These are phyloP conservation scores for Patella depressa DNA, from an alignment of 2,888 invertebrate species.

Conservation along the genomic window DNA sequence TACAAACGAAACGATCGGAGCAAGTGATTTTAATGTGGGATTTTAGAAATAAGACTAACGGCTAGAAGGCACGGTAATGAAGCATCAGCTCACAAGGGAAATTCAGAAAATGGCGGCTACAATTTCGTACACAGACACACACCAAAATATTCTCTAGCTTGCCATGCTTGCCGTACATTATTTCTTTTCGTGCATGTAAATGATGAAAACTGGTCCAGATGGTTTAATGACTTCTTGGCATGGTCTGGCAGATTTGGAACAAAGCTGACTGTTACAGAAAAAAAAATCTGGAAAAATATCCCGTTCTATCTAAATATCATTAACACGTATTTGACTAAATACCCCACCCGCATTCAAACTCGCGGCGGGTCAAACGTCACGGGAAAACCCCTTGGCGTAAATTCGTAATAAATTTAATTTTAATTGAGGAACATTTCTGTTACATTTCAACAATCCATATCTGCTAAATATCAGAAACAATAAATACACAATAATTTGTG, in stretches of 20 bases:
- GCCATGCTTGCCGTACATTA: neutral
- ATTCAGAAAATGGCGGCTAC: slow-evolving; percentile 39
- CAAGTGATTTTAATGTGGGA: slow-evolving; percentile 12
- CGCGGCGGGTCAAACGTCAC: neutral
- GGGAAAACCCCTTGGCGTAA: neutral
- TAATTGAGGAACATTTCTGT: neutral
- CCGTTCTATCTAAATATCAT: slow-evolving; percentile 1
- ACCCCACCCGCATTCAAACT: slow-evolving; percentile 1
- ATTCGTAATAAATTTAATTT: neutral
- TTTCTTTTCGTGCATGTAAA: slow-evolving; percentile 2
- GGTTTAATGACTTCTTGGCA: slow-evolving; percentile 10
- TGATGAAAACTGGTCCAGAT: slow-evolving; percentile 8
- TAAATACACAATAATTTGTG: too few species aligned
- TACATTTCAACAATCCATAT: neutral
- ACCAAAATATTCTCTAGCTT: neutral
- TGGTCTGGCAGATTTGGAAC: slow-evolving; percentile 13
- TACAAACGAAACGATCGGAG: slow-evolving; percentile 16
- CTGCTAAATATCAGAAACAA: slow-evolving; percentile 14
- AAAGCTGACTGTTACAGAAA: neutral
- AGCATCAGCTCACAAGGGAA: slow-evolving; percentile 42
- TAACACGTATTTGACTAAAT: neutral
- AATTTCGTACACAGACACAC: slow-evolving; percentile 10
- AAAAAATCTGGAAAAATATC: slow-evolving; percentile 4
- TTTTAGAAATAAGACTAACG: slow-evolving; percentile 12
- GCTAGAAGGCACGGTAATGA: slow-evolving; percentile 37